Conservation (phyloP, 1,140 invertebrate species). For the Saccostrea cuccullata region DNA sequence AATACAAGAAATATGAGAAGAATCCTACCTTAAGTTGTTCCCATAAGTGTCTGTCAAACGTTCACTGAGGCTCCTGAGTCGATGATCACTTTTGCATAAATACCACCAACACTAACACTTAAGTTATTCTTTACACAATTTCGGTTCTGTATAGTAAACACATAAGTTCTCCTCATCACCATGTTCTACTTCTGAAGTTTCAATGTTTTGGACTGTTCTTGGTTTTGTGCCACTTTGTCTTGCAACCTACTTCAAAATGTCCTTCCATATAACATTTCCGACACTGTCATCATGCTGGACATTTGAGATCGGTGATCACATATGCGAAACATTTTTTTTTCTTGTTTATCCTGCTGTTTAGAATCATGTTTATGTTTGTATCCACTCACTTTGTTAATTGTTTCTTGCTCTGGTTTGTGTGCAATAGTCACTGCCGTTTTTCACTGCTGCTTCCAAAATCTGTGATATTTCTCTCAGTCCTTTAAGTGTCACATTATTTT, state of each 20-base stretch:
- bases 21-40: too few relatives aligned
- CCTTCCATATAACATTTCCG: constrained; percentile 38
- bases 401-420: constrained; percentile 25
- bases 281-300: constrained; percentile 44
- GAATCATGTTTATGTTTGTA: not conserved
- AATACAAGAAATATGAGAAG: too few relatives aligned
- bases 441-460: constrained; percentile 48
- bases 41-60: constrained; percentile 42
- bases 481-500: constrained; percentile 40
- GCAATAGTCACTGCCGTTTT: constrained; percentile 48
- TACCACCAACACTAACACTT: constrained; percentile 38
- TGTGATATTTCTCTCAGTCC: constrained; percentile 45
- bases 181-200: constrained; percentile 1
- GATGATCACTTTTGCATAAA: constrained; percentile 39
- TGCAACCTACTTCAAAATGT: constrained; percentile 49
- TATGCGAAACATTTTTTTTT: constrained; percentile 41
- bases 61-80: constrained; percentile 53
- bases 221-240: not conserved
- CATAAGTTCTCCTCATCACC: constrained; percentile 12
- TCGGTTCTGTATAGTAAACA: constrained; percentile 4
- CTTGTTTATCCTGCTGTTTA: not conserved
- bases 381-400: constrained; percentile 16
- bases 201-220: not conserved
- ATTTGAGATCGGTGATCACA: constrained; percentile 40
- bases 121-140: not conserved